Percentiles rank a stretch among this genome's conserved stretches.
These are phyloP conservation scores for Taphrorychus bicolor DNA, from an alignment of 2,888 invertebrate species.

Conservation along the genomic window DNA sequence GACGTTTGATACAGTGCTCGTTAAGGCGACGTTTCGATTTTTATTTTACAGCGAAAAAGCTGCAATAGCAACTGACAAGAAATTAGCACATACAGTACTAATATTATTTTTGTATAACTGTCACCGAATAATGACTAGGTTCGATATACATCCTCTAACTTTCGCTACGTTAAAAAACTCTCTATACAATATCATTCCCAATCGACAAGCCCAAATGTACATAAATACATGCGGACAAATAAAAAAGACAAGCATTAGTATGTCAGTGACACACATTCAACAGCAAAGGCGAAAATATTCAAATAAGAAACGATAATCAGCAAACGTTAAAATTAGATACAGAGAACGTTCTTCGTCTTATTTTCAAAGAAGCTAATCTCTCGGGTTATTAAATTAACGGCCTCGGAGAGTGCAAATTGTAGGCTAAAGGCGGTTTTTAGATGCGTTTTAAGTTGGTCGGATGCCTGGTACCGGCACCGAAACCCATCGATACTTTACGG, in stretches of 20 bases:
- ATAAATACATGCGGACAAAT: not conserved
- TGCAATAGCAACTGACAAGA: no score
- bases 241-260: not conserved
- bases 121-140: no score
- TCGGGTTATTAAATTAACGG: not conserved
- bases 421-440: not conserved
- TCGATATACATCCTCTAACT: no score
- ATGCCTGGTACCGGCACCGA: not conserved
- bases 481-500: not conserved
- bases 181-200: not conserved
- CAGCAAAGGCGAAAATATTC: conserved; percentile 18
- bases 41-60: no score
- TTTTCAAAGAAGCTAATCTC: conserved; percentile 7
- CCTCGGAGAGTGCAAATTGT: not conserved
- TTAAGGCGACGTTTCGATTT: no score
- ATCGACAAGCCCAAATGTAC: not conserved
- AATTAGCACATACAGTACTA: no score
- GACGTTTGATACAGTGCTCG: no score
- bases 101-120: no score
- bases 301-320: conserved; percentile 5
- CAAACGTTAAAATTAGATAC: conserved; percentile 11
- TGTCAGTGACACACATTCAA: conserved; percentile 21
- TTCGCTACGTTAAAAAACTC: not conserved
- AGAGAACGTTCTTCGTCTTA: conserved; percentile 10
- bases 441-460: not conserved